Conservation (phyloP, 30 jellyfish, hydroid and myxozoan genomes). For the Aurelia aurita region DNA sequence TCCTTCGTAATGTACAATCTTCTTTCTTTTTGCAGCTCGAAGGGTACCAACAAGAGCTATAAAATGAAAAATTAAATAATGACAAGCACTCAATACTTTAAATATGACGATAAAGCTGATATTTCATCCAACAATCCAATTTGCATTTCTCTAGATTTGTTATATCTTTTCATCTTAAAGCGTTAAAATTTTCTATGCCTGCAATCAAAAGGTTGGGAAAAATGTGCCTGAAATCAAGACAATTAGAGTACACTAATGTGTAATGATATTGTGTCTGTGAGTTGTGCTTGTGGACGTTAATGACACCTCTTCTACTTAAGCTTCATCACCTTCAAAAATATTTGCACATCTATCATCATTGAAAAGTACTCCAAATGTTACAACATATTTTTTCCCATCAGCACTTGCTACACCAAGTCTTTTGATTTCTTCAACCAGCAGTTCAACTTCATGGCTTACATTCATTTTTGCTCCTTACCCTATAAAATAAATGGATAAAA, state of each 20-base stretch:
- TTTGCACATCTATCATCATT: constrained; percentile 95
- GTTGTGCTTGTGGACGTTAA: too few relatives aligned
- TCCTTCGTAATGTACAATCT: constrained; percentile 94
- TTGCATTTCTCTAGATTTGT: too few relatives aligned
- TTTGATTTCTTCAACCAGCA: constrained; percentile 86
- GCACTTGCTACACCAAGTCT: constrained; percentile 79
- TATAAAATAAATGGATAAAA: background rate
- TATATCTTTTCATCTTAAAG: too few relatives aligned
- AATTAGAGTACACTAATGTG: too few relatives aligned
- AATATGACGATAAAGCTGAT: too few relatives aligned
- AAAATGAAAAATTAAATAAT: background rate
- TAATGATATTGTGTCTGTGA: too few relatives aligned
- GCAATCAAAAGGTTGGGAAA: too few relatives aligned
- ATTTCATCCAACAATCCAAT: too few relatives aligned
- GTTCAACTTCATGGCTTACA: constrained; percentile 96
- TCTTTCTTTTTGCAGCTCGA: constrained; percentile 98
- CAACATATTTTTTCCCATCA: constrained; percentile 82
- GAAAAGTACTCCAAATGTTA: constrained; percentile 86
- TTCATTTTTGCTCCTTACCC: constrained; percentile 52
- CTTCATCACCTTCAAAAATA: constrained; percentile 84
- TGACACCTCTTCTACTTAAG: too few relatives aligned
- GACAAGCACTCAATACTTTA: too few relatives aligned
- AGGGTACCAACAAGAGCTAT: constrained; percentile 97
- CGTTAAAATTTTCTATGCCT: too few relatives aligned
- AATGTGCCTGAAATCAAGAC: too few relatives aligned